Percentiles rank a stretch among this genome's conserved stretches.
Evolutionary conservation across 1,140 invertebrate species (phyloP).

Genomic region (Diorhabda carinulata): DNA sequence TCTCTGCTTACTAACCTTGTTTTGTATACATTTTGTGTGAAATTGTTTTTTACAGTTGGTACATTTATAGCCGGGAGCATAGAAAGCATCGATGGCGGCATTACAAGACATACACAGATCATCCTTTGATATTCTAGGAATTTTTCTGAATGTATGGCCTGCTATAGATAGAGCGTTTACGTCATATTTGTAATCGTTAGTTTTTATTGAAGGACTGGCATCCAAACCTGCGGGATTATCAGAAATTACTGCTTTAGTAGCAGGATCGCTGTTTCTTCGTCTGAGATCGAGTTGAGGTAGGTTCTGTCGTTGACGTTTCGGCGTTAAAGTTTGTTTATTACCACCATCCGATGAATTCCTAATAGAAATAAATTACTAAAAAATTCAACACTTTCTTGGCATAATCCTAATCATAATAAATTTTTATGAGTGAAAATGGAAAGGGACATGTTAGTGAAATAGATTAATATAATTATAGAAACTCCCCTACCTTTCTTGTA

Average conservation of each 20-base stretch:
- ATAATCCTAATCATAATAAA: not conserved
- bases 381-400: not conserved
- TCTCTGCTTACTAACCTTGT: conserved; percentile 51
- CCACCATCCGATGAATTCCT: not conserved
- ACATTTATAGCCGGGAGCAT: conserved; percentile 79
- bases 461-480: too few species aligned
- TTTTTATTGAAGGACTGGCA: conserved; percentile 44
- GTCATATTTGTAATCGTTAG: conserved; percentile 53
- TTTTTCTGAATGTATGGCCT: conserved; percentile 69
- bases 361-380: not conserved
- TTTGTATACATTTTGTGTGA: conserved; percentile 84
- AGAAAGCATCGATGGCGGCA: conserved; percentile 67
- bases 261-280: conserved; percentile 69
- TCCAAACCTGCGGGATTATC: conserved; percentile 46
- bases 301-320: conserved; percentile 51
- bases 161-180: conserved; percentile 61
- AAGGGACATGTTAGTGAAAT: not conserved
- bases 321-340: conserved; percentile 39
- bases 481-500: not conserved
- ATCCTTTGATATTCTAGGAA: conserved; percentile 67
- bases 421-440: not conserved
- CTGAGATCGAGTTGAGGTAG: conserved; percentile 54
- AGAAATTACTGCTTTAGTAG: conserved; percentile 49
- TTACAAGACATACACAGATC: conserved; percentile 53
- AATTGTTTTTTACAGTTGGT: conserved; percentile 77